Conservation (phyloP, 2,113 vertebrate genomes). For the Myanophis thanlyinensis region DNA sequence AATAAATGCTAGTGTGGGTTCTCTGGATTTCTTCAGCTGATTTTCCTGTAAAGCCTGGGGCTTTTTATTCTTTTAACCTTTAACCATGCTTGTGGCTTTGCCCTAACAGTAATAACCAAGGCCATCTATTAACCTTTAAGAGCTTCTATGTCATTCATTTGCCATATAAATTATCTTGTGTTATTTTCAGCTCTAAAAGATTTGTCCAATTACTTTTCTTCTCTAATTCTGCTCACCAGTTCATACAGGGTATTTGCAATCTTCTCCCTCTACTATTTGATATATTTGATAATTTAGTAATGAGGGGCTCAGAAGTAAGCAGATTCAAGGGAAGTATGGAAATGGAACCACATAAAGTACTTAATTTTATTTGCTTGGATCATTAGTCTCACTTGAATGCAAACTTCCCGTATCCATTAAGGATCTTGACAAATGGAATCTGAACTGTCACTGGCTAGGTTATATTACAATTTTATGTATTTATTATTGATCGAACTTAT, state of each 20-base stretch:
- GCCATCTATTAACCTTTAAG: not conserved
- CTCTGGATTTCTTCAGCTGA: not conserved
- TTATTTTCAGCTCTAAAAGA: not conserved
- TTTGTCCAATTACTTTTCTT: not conserved
- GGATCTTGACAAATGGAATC: not conserved
- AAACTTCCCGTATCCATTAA: not conserved
- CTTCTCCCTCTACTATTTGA: not conserved
- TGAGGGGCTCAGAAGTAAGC: not conserved
- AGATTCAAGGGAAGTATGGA: not conserved
- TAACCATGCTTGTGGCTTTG: not conserved
- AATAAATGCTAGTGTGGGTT: not conserved
- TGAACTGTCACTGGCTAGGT: not conserved
- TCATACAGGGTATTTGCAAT: not conserved
- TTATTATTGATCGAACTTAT: not conserved
- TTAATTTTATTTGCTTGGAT: not conserved
- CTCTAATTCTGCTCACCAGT: not conserved
- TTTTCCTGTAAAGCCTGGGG: not conserved
- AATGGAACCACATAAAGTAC: not conserved
- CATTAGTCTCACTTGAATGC: not conserved
- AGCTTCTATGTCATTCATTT: conserved; percentile 6
- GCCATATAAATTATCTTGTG: not conserved
- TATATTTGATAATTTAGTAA: fast-evolving
- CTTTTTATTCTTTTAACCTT: not conserved
- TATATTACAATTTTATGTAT: not conserved
- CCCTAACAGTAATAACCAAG: not conserved